phyloP scores from a whole-genome alignment of 2,888 invertebrate genomes.

The Girardia tigrina region DNA sequence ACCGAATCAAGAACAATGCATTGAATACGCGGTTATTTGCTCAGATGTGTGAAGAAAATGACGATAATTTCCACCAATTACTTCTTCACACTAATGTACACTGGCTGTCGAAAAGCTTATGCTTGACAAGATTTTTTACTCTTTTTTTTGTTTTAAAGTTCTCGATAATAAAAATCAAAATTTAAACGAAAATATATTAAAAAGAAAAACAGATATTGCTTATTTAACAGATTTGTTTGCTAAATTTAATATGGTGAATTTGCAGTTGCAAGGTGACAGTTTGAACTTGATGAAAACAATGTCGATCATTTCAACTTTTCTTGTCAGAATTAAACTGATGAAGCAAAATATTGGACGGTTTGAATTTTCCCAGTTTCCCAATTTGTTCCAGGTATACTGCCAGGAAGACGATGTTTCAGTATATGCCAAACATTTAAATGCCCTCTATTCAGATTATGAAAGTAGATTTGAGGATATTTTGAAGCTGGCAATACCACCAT shows the following conservation, averaged over 20 bases:
- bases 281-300: conserved; percentile 3
- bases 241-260: no score
- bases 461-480: background rate
- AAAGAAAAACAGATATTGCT: no score
- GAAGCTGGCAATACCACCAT: background rate
- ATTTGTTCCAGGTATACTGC: background rate
- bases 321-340: background rate
- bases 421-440: background rate
- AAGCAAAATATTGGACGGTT: background rate
- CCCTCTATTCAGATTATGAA: background rate
- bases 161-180: no score
- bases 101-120: conserved; percentile 4
- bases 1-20: background rate
- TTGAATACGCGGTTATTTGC: conserved; percentile 10
- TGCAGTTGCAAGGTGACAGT: conserved; percentile 12
- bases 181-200: no score
- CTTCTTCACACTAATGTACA: conserved; percentile 2
- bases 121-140: conserved; percentile 3
- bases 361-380: background rate
- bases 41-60: no score
- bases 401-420: background rate
- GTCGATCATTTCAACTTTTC: background rate
- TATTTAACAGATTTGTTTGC: no score
- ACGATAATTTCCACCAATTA: background rate
- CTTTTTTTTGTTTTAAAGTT: no score